Percentiles rank a stretch among this genome's conserved stretches.
These are phyloP conservation scores for Laothoe populi DNA, from an alignment of 2,888 invertebrate species.

Conservation along the genomic window DNA sequence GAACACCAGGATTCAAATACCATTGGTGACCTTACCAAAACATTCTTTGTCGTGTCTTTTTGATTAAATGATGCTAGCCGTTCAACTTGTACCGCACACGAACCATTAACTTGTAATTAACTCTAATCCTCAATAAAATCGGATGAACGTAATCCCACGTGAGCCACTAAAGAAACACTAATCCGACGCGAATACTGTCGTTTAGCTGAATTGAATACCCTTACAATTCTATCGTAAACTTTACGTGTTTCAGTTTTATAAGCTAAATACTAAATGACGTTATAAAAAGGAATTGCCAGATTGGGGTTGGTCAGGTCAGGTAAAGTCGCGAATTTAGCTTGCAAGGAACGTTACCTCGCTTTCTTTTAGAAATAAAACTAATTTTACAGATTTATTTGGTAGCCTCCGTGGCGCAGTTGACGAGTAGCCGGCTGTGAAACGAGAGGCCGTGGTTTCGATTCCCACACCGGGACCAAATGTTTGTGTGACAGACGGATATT, in stretches of 20 bases:
- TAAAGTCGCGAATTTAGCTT: not conserved
- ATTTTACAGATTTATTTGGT: no score
- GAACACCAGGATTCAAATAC: not conserved
- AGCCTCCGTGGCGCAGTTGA: no score
- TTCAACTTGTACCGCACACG: not conserved
- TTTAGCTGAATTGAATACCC: not conserved
- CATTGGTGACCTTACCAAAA: not conserved
- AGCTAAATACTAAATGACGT: not conserved
- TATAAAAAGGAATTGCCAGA: not conserved
- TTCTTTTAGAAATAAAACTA: no score
- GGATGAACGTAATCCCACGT: constrained; percentile 42
- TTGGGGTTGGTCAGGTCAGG: not conserved
- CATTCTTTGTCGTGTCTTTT: not conserved
- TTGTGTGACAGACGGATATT: no score
- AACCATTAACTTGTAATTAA: constrained; percentile 34
- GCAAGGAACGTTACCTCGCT: no score
- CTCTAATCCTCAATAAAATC: constrained; percentile 41
- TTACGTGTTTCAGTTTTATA: constrained; percentile 9
- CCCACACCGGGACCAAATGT: no score
- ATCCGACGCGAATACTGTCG: constrained; percentile 36
- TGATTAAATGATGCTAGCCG: constrained; percentile 1
- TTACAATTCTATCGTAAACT: not conserved
- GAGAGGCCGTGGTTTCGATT: no score
- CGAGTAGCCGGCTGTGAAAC: no score
- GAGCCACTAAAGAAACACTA: constrained; percentile 44